Conservation (phyloP, 2,888 invertebrate species). For the Habroteleia sp. region DNA sequence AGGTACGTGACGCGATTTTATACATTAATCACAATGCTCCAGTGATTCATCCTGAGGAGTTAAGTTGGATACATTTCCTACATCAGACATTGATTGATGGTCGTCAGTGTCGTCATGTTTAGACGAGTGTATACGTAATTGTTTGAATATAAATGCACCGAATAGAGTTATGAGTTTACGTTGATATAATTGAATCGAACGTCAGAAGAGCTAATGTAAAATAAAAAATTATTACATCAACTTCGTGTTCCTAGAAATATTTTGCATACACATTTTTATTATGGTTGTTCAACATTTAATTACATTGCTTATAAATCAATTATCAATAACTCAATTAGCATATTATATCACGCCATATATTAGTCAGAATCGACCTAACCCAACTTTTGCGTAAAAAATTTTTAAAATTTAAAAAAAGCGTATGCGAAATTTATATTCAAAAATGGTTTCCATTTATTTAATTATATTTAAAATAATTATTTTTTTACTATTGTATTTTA, state of each 20-base stretch:
- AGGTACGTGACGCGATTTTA: slow-evolving; percentile 29
- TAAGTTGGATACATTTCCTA: slow-evolving; percentile 37
- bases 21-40: slow-evolving; percentile 21
- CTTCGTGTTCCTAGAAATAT: slow-evolving; percentile 16
- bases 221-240: slow-evolving; percentile 14
- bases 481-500: too few relatives aligned
- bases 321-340: too few relatives aligned
- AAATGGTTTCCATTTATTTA: too few relatives aligned
- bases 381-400: too few relatives aligned
- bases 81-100: slow-evolving; percentile 52
- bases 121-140: slow-evolving; percentile 29
- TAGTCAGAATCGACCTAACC: too few relatives aligned
- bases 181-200: slow-evolving; percentile 31
- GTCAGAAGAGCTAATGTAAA: slow-evolving; percentile 25
- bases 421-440: too few relatives aligned
- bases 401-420: too few relatives aligned
- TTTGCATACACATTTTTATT: too few relatives aligned
- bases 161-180: slow-evolving; percentile 36
- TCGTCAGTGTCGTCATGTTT: slow-evolving; percentile 43
- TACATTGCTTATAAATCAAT: too few relatives aligned
- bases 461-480: too few relatives aligned
- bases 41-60: slow-evolving; percentile 36
- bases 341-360: too few relatives aligned
- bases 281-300: too few relatives aligned
- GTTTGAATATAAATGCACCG: slow-evolving; percentile 40